Conservation (phyloP, 1,140 invertebrate species). For the Hydropsyche tenuis region DNA sequence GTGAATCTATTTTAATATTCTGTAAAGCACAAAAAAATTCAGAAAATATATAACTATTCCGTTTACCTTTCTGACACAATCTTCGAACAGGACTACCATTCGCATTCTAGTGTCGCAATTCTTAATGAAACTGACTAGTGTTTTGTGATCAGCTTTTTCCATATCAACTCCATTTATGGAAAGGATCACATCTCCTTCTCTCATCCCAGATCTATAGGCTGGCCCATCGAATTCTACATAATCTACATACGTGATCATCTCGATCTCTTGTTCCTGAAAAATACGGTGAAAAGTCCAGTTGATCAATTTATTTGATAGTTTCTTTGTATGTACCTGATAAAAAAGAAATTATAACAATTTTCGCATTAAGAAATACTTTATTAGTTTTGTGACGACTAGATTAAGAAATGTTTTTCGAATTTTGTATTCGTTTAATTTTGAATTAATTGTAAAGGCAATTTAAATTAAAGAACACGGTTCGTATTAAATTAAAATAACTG, state of each 20-base stretch:
- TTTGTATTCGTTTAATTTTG: too few relatives aligned
- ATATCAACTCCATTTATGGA: slow-evolving; percentile 94
- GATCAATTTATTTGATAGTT: too few relatives aligned
- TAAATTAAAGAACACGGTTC: too few relatives aligned
- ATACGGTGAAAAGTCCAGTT: neutral
- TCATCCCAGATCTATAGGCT: slow-evolving; percentile 88
- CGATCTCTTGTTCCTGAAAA: slow-evolving; percentile 73
- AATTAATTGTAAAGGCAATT: too few relatives aligned
- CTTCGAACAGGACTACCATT: slow-evolving; percentile 94
- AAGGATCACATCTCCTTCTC: slow-evolving; percentile 92
- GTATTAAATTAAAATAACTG: too few relatives aligned
- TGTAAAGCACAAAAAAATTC: neutral
- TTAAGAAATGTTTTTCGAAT: too few relatives aligned
- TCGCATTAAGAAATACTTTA: too few relatives aligned
- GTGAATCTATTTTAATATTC: neutral
- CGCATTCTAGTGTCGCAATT: slow-evolving; percentile 88
- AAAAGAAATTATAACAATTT: too few relatives aligned
- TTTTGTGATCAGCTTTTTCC: slow-evolving; percentile 89
- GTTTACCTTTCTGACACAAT: slow-evolving; percentile 87
- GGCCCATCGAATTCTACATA: slow-evolving; percentile 93
- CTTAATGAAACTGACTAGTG: slow-evolving; percentile 89
- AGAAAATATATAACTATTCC: neutral
- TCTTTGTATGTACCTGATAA: too few relatives aligned
- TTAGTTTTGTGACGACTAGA: too few relatives aligned
- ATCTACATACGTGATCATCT: slow-evolving; percentile 95